phyloP scores from a whole-genome alignment of 2,797 vertebrate genomes.

The Cyprinella venusta region DNA sequence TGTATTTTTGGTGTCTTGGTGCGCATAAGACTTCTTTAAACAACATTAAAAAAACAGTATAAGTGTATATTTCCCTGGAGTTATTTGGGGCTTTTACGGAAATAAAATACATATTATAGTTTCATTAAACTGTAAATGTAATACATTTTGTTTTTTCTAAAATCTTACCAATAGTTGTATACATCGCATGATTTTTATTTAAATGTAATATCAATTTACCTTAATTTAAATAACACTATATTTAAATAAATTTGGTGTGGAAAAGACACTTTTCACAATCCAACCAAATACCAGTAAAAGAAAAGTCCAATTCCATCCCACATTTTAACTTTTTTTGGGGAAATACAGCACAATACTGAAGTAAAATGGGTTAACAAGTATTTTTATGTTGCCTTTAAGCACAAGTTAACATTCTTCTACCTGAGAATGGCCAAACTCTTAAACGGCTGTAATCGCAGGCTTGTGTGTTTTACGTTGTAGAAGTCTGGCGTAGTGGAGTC shows the following conservation, averaged over 20 bases:
- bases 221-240: neutral
- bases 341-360: neutral
- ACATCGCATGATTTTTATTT: neutral
- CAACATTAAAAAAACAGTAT: neutral
- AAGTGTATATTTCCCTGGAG: neutral
- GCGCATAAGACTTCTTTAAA: neutral
- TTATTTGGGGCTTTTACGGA: neutral
- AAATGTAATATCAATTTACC: neutral
- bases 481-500: conserved; percentile 76
- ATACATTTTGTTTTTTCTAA: neutral
- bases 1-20: neutral
- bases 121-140: neutral
- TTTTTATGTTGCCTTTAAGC: neutral
- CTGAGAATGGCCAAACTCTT: neutral
- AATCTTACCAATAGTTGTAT: neutral
- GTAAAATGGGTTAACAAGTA: neutral
- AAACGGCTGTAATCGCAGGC: neutral
- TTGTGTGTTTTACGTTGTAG: conserved; percentile 67
- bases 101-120: neutral
- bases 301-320: neutral
- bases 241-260: neutral
- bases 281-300: neutral
- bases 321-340: neutral
- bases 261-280: neutral
- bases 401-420: neutral